Evolutionary conservation across 2,888 invertebrate genomes (phyloP), one percentile per base, ranked within the genome.

Genomic region (Drosophila atripex): DNA sequence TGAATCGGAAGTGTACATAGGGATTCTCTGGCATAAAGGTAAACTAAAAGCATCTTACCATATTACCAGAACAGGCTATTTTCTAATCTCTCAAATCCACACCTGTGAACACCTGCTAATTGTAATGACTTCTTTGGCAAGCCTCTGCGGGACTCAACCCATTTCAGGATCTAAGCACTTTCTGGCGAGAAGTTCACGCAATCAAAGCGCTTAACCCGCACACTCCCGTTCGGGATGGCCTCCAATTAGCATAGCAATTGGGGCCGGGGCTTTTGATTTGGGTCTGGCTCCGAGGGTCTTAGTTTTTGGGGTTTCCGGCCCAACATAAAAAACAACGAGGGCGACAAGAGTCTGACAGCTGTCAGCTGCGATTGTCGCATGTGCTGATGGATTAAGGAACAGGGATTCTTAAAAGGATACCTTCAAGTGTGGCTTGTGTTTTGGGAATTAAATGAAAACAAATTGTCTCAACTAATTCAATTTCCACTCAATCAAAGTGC

Each of bases 211-310:
- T 69, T 64, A 45, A 50, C 35, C 43, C 59, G 28, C 28, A 28
- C 28, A 9, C 28, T 28, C 16, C 47, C 47, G n/a, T 12, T 1
- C 18, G 5, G 21, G 23, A 43, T 63, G 49, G 64, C 56, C 71
- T 60, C 65, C 83, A 88, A 85, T 85, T 89, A 89, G 89, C 89
- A 85, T 89, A 86, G 84, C 85, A 82, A 85, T 87, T 85, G 82
- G 71, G 38, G 52, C 77, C 66, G 35, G 53, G 53, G 38, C 39
- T 18, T 54, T 76, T 89, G 86, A 88, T 86, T 77, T 74, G 68
- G 86, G 77, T 78, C 66, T 47, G 49, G 51, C 16, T 52, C 8
- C n/a, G 28, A 38, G 16, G 23, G 43, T 14, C 1, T 14, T 38
- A 18, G n/a, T 55, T 23, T 23, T 12, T 1, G 30, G 14, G 12